A percentile compares a stretch with the other conserved stretches of the same genome.
Conservation (phyloP, 2,797 vertebrate species). For the Dermochelys coriacea region DNA sequence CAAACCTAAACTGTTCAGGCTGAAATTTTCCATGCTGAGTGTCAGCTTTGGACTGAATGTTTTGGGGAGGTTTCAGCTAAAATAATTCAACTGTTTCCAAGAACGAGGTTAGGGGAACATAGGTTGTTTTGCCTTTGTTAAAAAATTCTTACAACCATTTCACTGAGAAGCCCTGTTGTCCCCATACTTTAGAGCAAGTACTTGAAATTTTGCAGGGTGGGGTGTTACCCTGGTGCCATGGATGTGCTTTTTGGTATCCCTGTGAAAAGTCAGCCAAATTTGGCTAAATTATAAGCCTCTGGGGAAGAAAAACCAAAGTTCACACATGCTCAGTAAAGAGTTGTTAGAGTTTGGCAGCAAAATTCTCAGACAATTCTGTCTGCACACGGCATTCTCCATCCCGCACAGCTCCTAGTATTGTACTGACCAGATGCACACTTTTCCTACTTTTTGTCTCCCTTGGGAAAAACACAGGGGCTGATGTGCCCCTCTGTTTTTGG, state of each 20-base stretch:
- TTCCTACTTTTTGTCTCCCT: not conserved
- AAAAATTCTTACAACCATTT: not conserved
- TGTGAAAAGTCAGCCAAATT: not conserved
- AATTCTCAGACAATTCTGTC: not conserved
- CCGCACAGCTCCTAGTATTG: not conserved
- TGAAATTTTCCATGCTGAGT: not conserved
- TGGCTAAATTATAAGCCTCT: not conserved
- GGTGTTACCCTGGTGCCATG: not conserved
- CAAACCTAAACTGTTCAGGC: not conserved
- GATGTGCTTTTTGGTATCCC: not conserved
- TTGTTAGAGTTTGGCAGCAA: not conserved
- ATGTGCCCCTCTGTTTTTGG: not conserved
- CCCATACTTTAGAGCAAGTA: not conserved
- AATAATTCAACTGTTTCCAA: not conserved
- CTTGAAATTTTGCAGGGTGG: not conserved
- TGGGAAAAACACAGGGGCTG: not conserved
- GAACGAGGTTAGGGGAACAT: not conserved
- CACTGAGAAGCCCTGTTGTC: not conserved
- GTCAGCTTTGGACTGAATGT: not conserved
- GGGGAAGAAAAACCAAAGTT: not conserved
- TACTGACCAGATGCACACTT: not conserved
- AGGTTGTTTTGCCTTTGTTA: not conserved
- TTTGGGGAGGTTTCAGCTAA: not conserved
- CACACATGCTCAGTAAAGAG: not conserved
- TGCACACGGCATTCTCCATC: not conserved